Base-by-base conservation (phyloP, 2,888 invertebrate genomes). In the Callosobruchus maculatus region DNA sequence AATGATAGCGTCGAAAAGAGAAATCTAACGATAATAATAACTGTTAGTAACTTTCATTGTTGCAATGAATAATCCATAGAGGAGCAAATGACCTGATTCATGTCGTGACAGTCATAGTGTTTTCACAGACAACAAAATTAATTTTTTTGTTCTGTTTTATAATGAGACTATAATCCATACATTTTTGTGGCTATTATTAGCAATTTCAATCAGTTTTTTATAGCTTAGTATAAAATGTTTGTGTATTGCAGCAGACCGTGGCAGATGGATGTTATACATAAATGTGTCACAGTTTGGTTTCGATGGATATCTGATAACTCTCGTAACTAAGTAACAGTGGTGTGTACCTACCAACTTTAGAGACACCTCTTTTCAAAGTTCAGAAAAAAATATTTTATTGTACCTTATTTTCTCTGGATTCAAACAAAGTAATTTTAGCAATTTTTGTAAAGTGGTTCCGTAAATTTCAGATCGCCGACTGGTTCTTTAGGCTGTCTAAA, bases 11-110 rank as follows among this genome's bases (percentile, higher is more conserved):
- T 49, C 49, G 49, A 67, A 75, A 77, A 77, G 75, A 77, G 76
- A 77, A 77, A 77, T 75, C 70, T 70, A 31, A 49, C 20, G 22
- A 75, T 77, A 72, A 75, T 75, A 73, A 75, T 73, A 73, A 73
- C 70, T 77, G 67, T 77, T 74, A 71, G 26, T 72, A 70, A 77
- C 77, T 77, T 77, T 77, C 77, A 76, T 76, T 75, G 74, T 75
- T 76, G 71, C 73, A 75, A 71, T 75, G 72, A 68, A 73, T 66
- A 49, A 49, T 49, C 49, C 49, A 49, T 49, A 49, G 73, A 74
- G 30, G 73, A 74, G 30, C 71, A 74, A 76, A 73, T 76, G 75
- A 74, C 75, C 76, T 75, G 74, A 76, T 74, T 77, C 49, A 49
- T 49, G 13, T 49, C 18, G 18, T 49, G 49, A 18, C 49, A 49